Conservation (phyloP, 2,888 invertebrate genomes). For the Vanessa cardui region DNA sequence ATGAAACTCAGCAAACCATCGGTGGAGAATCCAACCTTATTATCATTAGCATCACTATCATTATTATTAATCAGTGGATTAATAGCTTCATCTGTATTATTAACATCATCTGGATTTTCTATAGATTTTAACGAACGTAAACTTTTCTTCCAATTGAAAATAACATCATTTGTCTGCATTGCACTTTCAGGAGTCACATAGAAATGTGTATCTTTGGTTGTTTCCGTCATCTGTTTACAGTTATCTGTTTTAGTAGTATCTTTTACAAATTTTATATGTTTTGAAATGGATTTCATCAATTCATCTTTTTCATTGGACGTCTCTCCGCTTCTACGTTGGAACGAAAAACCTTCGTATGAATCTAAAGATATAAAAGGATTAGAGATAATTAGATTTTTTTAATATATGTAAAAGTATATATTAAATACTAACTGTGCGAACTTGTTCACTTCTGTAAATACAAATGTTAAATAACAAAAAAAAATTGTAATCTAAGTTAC, state of each 20-base stretch:
- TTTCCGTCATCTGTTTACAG: background rate
- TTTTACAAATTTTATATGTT: constrained; percentile 48
- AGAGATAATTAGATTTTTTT: no score
- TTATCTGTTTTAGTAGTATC: background rate
- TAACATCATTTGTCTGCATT: background rate
- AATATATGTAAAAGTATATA: no score
- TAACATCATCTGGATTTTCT: background rate
- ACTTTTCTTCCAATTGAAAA: constrained; percentile 24
- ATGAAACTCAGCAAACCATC: constrained; percentile 50
- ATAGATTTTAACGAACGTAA: constrained; percentile 34
- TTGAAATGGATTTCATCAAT: constrained; percentile 41
- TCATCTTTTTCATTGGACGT: constrained; percentile 39
- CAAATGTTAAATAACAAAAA: no score
- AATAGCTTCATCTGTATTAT: background rate
- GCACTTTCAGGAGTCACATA: background rate
- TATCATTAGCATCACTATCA: background rate
- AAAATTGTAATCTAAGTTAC: no score
- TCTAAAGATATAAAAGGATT: background rate
- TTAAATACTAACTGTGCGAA: no score
- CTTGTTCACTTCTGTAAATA: no score
- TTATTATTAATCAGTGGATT: background rate
- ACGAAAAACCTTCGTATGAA: constrained; percentile 8
- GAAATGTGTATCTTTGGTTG: background rate
- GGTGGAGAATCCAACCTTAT: background rate
- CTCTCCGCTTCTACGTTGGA: constrained; percentile 43